A percentile compares a stretch with the other conserved stretches of the same genome.
phyloP scores from a whole-genome alignment of 2,888 invertebrate genomes.

The Eristalis arbustorum region DNA sequence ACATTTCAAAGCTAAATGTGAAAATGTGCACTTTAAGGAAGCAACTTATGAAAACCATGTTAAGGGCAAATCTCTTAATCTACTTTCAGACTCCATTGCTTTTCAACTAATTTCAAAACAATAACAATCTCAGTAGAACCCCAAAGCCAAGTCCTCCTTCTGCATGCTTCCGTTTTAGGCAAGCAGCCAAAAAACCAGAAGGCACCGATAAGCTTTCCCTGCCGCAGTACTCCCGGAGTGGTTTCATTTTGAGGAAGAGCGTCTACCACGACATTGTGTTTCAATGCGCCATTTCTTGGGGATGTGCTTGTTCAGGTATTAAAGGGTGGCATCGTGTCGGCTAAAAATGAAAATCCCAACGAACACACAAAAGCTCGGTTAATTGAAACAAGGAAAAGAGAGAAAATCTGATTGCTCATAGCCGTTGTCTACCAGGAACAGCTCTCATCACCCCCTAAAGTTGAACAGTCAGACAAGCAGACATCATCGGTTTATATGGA shows the following conservation, averaged over 20 bases:
- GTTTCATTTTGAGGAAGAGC: background rate
- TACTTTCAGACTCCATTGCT: slow-evolving; percentile 62
- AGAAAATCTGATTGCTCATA: slow-evolving; percentile 53
- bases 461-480: slow-evolving; percentile 23
- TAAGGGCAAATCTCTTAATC: slow-evolving; percentile 51
- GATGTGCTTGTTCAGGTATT: background rate
- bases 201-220: slow-evolving; percentile 45
- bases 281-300: background rate
- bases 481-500: slow-evolving; percentile 34
- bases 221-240: slow-evolving; percentile 37
- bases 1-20: no score
- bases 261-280: background rate
- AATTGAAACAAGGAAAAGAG: slow-evolving; percentile 62
- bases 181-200: slow-evolving; percentile 57
- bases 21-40: background rate
- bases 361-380: slow-evolving; percentile 38
- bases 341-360: background rate
- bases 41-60: background rate
- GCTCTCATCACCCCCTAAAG: slow-evolving; percentile 27
- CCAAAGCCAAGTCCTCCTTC: background rate
- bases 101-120: slow-evolving; percentile 52
- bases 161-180: slow-evolving; percentile 31
- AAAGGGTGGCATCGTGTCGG: background rate
- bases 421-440: slow-evolving; percentile 2
- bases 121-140: background rate